Conservation (phyloP, 1,140 invertebrate species). For the Temnothorax longispinosus region DNA sequence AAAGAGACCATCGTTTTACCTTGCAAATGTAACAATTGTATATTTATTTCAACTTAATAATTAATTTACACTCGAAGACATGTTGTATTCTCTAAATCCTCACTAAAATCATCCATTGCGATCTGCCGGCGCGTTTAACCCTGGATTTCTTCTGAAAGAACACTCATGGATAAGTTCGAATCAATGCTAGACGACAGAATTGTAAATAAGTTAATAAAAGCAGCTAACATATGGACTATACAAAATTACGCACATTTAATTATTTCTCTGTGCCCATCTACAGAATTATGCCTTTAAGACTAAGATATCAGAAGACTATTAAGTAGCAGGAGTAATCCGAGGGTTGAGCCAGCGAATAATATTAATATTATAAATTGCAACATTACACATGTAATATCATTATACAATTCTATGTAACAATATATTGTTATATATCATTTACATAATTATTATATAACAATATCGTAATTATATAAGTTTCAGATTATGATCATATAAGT, state of each 20-base stretch:
- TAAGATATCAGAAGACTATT: neutral
- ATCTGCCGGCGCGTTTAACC: conserved; percentile 22
- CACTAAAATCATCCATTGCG: conserved; percentile 48
- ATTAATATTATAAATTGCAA: conserved; percentile 46
- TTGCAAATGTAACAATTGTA: conserved; percentile 81
- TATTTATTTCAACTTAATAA: conserved; percentile 76
- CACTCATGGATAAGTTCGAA: neutral
- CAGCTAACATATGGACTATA: neutral
- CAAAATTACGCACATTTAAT: neutral
- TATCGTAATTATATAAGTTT: conserved; percentile 7
- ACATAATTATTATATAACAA: conserved; percentile 23
- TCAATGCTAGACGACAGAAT: neutral
- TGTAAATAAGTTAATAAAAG: conserved; percentile 4
- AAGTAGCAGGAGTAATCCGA: conserved; percentile 23
- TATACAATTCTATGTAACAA: conserved; percentile 17
- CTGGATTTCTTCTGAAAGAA: conserved; percentile 18
- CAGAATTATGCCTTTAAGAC: neutral
- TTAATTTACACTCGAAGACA: conserved; percentile 64
- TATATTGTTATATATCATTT: conserved; percentile 19
- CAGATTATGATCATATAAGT: neutral
- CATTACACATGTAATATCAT: conserved; percentile 15
- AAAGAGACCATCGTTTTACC: conserved; percentile 52
- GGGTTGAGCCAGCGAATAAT: neutral
- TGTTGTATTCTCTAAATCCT: conserved; percentile 42
- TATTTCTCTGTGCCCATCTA: neutral